Base-by-base conservation (phyloP, 1,140 invertebrate genomes). In the Diabrotica virgifera region DNA sequence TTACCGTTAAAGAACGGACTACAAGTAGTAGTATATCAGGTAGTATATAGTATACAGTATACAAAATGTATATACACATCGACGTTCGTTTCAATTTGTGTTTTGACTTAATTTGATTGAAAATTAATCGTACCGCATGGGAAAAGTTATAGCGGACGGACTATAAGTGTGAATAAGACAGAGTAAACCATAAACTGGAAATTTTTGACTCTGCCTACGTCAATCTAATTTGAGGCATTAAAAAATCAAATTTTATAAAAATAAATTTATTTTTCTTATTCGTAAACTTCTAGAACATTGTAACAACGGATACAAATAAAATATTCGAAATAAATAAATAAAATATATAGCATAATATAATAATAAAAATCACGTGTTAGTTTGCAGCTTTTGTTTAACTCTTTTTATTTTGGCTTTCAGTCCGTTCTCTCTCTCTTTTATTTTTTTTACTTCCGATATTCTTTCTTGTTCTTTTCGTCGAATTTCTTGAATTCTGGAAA, bases 391-490 rank as follows among this genome's bases (percentile, higher is more conserved):
- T 61, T 69, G 66, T 65, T 69, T 71, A 7, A 60, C 65, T 62
- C 66, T 70, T 51, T 70, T 72, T 50, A 72, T 66, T 72, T 77
- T 78, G n/a, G 74, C 72, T 62, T 77, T 78, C 9, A 78, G 64
- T 40, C 76, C 75, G 52, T 74, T 75, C 65, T 77, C 75, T 14
- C 74, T 66, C 63, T 74, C 68, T 72, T 78, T 77, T 14, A 74
- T 72, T 57, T 66, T 65, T 24, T 68, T 70, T 14, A 64, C 67
- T 63, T 77, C 69, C 5, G 68, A 65, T 11, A 68, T 65, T 60
- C 62, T 59, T 10, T 51, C 63, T 68, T 77, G 69, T 12, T 68
- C 63, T 64, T 76, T 69, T 70, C 73, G 73, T 65, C 72, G 73
- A n/a, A 77, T 56, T 63, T 77, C 76, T 65, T 78, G 71, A 36